Conservation (phyloP, 1,140 invertebrate species). For the Nomia melanderi region DNA sequence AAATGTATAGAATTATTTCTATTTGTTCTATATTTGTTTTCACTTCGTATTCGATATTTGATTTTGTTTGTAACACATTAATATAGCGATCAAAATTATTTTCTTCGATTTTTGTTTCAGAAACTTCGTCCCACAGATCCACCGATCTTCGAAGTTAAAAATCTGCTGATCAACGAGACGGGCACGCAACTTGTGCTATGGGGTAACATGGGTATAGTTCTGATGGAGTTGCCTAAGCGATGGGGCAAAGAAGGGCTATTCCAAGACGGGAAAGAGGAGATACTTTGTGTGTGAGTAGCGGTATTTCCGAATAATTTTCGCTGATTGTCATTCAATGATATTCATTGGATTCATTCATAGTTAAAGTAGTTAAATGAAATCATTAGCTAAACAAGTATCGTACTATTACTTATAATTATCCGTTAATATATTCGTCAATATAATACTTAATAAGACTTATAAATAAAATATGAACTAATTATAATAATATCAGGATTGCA, state of each 20-base stretch:
- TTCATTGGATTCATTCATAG: no score
- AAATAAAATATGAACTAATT: no score
- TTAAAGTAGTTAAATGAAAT: no score
- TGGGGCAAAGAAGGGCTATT: slow-evolving; percentile 78
- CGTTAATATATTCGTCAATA: no score
- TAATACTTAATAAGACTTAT: no score
- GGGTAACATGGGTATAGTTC: slow-evolving; percentile 76
- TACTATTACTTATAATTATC: no score
- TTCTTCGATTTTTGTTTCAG: slow-evolving; percentile 63
- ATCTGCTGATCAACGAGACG: slow-evolving; percentile 78
- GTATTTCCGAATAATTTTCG: not conserved
- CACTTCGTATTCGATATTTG: not conserved
- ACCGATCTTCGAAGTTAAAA: slow-evolving; percentile 79
- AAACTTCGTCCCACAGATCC: slow-evolving; percentile 76
- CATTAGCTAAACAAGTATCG: no score
- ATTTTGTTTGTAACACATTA: not conserved
- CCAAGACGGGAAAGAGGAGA: slow-evolving; percentile 73
- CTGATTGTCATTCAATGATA: no score
- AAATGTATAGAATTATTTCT: no score
- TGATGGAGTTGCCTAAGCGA: slow-evolving; percentile 79
- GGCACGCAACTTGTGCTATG: slow-evolving; percentile 76
- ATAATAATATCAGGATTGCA: no score
- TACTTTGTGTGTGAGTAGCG: slow-evolving; percentile 76
- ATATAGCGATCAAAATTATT: not conserved
- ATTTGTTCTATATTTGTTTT: no score